Base-by-base conservation (phyloP, 1,140 invertebrate species). In the Bradynema listronoti region DNA sequence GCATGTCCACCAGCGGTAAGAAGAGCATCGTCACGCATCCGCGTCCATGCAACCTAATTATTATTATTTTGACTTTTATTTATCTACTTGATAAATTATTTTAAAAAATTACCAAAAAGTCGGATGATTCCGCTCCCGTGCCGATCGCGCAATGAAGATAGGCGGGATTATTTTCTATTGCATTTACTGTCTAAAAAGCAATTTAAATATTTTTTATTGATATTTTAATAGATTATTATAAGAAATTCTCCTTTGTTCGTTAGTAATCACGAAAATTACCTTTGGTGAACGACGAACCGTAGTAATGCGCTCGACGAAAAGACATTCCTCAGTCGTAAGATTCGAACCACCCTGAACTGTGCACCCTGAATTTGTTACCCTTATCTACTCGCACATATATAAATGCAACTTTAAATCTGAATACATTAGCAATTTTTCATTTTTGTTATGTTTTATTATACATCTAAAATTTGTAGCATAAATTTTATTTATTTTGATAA, bases 91-190 rank as follows among this genome's bases (percentile, higher is more conserved):
- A 19, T 19, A 19, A 39, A 39, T 11, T 11, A 19, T 11, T n/a
- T 42, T 11, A 19, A 11, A 22, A 49, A 49, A 49, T 19, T 22
- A 55, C 52, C 43, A 55, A 54, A 53, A 27, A 24, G 19, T 55
- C 52, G 16, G 22, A 16, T 5, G 19, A 30, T 27, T n/a, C 52
- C 16, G n/a, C 32, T 43, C 33, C 33, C 16, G 16, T 16, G 27
- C 14, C 36, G 24, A 65, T 47, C 25, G 62, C 9, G 52, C 62
- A 64, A 46, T 64, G 62, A 24, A 64, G 47, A 49, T 64, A 64
- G n/a, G 61, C 62, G 27, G 62, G 63, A 2, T 30, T 42, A 14
- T 47, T 47, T 54, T 64, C 62, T 4, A 24, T 24, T 25, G 66
- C 63, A 4, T 14, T 22, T 2, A 56, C 55, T n/a, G 30, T 32